Evolutionary conservation across 2,888 invertebrate genomes (phyloP).

Genomic region (Microctonus brassicae): DNA sequence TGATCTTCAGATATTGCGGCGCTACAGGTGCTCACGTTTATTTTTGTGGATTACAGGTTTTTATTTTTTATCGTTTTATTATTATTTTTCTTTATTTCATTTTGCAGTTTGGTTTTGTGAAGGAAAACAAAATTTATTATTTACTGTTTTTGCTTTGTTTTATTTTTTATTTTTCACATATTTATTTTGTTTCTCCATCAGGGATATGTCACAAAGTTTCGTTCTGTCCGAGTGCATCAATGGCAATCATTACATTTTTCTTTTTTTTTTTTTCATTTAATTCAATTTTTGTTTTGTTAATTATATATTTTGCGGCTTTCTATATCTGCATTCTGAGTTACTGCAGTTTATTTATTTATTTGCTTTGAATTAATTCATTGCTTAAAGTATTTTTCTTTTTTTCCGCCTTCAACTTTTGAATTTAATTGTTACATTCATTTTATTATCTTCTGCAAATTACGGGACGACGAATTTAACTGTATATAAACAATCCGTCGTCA

Average conservation of each 20-base stretch:
- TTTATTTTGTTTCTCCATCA: slow-evolving; percentile 35
- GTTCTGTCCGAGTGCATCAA: slow-evolving; percentile 16
- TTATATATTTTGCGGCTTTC: not conserved
- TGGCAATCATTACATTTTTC: not conserved
- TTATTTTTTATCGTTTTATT: slow-evolving; percentile 29
- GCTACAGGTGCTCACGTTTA: slow-evolving; percentile 53
- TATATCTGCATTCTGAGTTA: slow-evolving; percentile 8
- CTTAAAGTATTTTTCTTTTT: not conserved
- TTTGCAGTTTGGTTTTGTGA: slow-evolving; percentile 32
- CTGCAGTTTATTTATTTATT: slow-evolving; percentile 6
- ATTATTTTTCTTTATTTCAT: slow-evolving; percentile 18
- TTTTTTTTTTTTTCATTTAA: no score
- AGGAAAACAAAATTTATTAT: slow-evolving; percentile 41
- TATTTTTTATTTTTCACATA: slow-evolving; percentile 1
- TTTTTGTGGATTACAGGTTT: slow-evolving; percentile 37
- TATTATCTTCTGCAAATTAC: slow-evolving; percentile 19
- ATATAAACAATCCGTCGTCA: slow-evolving; percentile 15
- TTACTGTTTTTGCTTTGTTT: not conserved
- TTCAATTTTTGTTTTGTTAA: no score
- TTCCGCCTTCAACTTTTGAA: not conserved
- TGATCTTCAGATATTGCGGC: slow-evolving; percentile 54
- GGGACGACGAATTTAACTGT: slow-evolving; percentile 19
- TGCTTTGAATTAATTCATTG: not conserved
- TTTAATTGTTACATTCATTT: slow-evolving; percentile 13
- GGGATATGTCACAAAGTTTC: slow-evolving; percentile 50